Evolutionary conservation across 1,140 invertebrate species (phyloP).

Genomic region (Drosophila rhopaloa): DNA sequence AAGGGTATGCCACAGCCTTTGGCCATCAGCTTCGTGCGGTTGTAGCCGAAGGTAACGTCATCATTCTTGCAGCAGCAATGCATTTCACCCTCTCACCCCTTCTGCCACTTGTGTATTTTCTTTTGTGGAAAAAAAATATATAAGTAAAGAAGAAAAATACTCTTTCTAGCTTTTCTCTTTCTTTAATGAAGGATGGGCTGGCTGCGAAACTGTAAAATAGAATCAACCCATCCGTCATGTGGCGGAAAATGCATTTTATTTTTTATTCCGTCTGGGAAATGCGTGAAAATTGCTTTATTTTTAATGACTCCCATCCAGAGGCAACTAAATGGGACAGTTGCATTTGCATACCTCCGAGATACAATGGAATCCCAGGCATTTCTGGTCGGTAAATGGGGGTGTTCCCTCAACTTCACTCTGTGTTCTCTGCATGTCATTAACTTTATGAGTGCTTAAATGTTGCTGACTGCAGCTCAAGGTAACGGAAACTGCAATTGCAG

Average conservation of each 20-base stretch:
- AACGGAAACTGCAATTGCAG: conserved; percentile 72
- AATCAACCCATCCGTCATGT: conserved; percentile 81
- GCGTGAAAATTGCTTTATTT: conserved; percentile 82
- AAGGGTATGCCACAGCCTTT: conserved; percentile 27
- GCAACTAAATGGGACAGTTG: conserved; percentile 62
- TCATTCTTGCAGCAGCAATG: conserved; percentile 31
- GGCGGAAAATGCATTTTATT: conserved; percentile 79
- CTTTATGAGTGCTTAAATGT: conserved; percentile 80
- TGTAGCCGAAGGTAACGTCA: conserved; percentile 42
- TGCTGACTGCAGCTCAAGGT: conserved; percentile 59
- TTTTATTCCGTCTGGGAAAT: conserved; percentile 74
- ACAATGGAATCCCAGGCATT: conserved; percentile 37
- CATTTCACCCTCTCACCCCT: neutral
- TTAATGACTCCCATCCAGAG: conserved; percentile 60
- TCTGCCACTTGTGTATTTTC: neutral
- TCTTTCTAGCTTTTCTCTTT: conserved; percentile 17
- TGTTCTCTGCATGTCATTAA: conserved; percentile 76
- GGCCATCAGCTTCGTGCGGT: conserved; percentile 31
- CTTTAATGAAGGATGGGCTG: conserved; percentile 10
- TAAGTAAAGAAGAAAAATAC: conserved; percentile 46
- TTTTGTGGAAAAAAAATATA: conserved; percentile 19
- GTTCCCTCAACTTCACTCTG: conserved; percentile 1
- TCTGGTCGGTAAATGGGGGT: neutral
- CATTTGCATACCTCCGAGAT: conserved; percentile 35
- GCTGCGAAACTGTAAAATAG: conserved; percentile 74